Percentiles rank a stretch among this genome's conserved stretches.
Evolutionary conservation across 2,113 vertebrate species (phyloP).

Genomic region (Balaeniceps rex): DNA sequence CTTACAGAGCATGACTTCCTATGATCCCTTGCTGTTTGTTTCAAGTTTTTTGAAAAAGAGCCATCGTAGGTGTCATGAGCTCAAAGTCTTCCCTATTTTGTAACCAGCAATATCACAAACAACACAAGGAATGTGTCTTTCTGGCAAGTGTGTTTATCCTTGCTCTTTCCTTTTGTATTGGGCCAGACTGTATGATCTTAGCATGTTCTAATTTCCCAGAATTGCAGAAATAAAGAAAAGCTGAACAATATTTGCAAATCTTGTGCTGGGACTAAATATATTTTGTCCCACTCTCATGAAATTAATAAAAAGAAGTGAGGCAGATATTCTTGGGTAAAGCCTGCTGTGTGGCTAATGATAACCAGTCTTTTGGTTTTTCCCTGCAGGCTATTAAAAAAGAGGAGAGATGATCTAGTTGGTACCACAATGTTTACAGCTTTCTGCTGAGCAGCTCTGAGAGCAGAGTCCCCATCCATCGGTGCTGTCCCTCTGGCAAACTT

Average conservation of each 20-base stretch:
- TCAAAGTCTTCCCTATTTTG: constrained; percentile 29
- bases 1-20: constrained; percentile 4
- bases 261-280: neutral
- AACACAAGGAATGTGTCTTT: constrained; percentile 16
- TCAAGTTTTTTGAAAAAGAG: constrained; percentile 24
- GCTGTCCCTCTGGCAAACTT: neutral
- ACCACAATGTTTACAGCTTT: constrained; percentile 7
- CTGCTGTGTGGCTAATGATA: constrained; percentile 39
- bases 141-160: neutral
- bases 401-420: constrained; percentile 1
- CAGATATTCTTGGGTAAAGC: constrained; percentile 46
- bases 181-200: constrained; percentile 1
- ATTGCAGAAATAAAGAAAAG: neutral
- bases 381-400: neutral
- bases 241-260: neutral
- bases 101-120: constrained; percentile 27
- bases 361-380: constrained; percentile 1
- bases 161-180: neutral
- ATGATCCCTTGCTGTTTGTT: neutral
- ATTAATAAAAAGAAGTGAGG: constrained; percentile 9
- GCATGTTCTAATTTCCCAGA: constrained; percentile 32
- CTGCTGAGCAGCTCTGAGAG: neutral
- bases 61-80: constrained; percentile 47
- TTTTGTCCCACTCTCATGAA: constrained; percentile 9
- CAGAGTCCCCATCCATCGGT: neutral